Base-by-base conservation (phyloP, 2,113 vertebrate genomes). In the Bubo blakistoni region DNA sequence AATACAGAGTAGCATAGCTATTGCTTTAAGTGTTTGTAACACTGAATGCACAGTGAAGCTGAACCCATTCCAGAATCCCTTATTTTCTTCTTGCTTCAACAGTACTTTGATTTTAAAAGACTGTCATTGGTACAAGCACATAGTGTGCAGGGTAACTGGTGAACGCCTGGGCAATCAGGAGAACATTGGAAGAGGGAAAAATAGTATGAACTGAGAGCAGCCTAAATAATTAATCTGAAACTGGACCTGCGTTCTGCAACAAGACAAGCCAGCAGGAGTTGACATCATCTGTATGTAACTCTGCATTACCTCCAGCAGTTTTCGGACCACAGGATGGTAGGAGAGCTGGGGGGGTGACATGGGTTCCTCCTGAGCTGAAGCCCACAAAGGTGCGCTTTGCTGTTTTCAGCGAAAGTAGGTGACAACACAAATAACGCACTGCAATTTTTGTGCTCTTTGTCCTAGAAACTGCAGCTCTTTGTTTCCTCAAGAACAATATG, bases 401-500 rank as follows among this genome's bases (percentile, higher is more conserved):
- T 85, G 11, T 46, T 62, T 30, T 47, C 49, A 69, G 76, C 32
- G n/a, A 42, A 86, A 65, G 21, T 8, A 65, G 9, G 20, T 17
- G 16, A 73, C 32, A 82, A 74, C 20, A 20, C 34, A 89, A 81
- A 81, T 34, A 63, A 63, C 1, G 2, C 29, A 67, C 16, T 11
- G 44, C 44, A 8, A 3, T 18, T 80, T 94, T 59, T 76, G 24
- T 12, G 27, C 9, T 47, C 24, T 52, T 44, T 38, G 6, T n/a
- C 47, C 80, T 94, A 90, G 83, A 89, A 79, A 62, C 13, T 17
- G 40, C 78, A 95, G 55, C 10, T 51, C 86, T 91, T 90, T 95
- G 62, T 96, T 85, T 92, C 77, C 70, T 74, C 38, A 84, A 77
- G 67, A 97, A 81, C 81, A 95, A 71, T 86, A 93, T 52, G 36